These are phyloP conservation scores for Hylyphantes graminicola DNA, from an alignment of 1,140 invertebrate species.

Conservation along the genomic window DNA sequence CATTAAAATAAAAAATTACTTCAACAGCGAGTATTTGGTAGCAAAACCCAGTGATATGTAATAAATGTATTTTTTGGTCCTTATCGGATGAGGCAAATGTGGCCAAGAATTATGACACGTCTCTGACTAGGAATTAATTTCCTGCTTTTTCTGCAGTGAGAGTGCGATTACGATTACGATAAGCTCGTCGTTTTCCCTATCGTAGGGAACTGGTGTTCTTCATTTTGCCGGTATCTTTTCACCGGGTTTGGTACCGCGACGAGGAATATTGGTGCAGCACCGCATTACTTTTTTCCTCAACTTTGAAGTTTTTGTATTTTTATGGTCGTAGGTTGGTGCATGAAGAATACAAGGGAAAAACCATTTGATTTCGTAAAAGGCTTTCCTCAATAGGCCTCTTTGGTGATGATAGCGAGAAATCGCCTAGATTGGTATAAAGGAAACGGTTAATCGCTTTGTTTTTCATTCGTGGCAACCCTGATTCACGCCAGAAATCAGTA, in stretches of 20 bases:
- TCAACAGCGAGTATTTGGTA: constrained; percentile 16
- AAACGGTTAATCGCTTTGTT: no score
- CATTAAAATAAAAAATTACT: constrained; percentile 41
- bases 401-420: no score
- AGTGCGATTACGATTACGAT: constrained; percentile 47
- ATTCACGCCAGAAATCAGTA: no score
- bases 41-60: constrained; percentile 57
- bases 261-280: constrained; percentile 9
- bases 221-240: constrained; percentile 56
- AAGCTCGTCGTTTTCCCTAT: constrained; percentile 42
- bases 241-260: constrained; percentile 15
- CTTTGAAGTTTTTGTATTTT: no score
- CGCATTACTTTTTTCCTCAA: no score
- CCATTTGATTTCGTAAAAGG: no score
- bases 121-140: constrained; percentile 53
- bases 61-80: constrained; percentile 58
- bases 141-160: constrained; percentile 54
- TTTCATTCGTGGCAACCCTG: no score
- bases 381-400: no score
- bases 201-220: constrained; percentile 47
- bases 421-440: no score
- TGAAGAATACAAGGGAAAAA: no score
- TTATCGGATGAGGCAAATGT: constrained; percentile 55
- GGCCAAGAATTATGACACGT: constrained; percentile 58
- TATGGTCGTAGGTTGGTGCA: no score